Evolutionary conservation across 2,888 invertebrate genomes (phyloP).

Genomic region (Oscheius sp.): DNA sequence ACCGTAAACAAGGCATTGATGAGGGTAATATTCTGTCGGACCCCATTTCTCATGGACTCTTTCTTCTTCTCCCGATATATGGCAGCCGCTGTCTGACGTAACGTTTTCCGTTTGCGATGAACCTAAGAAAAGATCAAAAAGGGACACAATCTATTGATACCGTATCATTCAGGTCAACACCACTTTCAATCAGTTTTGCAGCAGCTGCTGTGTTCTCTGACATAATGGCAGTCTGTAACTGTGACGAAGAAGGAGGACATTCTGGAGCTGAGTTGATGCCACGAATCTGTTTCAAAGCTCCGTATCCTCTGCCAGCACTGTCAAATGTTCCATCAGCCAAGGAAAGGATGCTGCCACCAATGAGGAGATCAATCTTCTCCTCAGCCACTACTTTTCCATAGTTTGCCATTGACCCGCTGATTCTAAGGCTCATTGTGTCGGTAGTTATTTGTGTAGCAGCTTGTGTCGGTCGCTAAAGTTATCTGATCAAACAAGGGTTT

Average conservation of each 20-base stretch:
- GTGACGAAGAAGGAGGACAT: slow-evolving; percentile 49
- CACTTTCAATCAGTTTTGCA: slow-evolving; percentile 57
- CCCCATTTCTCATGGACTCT: slow-evolving; percentile 49
- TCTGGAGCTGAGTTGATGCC: slow-evolving; percentile 41
- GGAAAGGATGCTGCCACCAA: slow-evolving; percentile 48
- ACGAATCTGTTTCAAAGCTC: slow-evolving; percentile 52
- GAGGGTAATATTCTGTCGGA: slow-evolving; percentile 50
- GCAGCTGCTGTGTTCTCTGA: slow-evolving; percentile 51
- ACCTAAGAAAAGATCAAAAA: slow-evolving; percentile 5
- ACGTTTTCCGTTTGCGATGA: slow-evolving; percentile 40
- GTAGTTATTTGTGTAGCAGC: slow-evolving; percentile 40
- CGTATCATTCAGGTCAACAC: slow-evolving; percentile 58
- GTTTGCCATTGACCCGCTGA: slow-evolving; percentile 55
- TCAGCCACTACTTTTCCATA: slow-evolving; percentile 56
- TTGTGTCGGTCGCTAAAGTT: slow-evolving; percentile 21
- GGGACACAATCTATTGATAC: background rate
- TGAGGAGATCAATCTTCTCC: slow-evolving; percentile 45
- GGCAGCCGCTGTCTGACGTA: slow-evolving; percentile 50
- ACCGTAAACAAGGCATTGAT: slow-evolving; percentile 58
- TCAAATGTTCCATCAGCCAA: slow-evolving; percentile 56
- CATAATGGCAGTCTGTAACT: slow-evolving; percentile 50
- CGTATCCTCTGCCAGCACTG: slow-evolving; percentile 56
- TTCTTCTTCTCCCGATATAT: slow-evolving; percentile 52
- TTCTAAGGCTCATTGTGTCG: slow-evolving; percentile 39
- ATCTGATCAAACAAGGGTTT: slow-evolving; percentile 10